phyloP scores from a whole-genome alignment of 2,797 vertebrate genomes.

The Enteromius trimaculatus region DNA sequence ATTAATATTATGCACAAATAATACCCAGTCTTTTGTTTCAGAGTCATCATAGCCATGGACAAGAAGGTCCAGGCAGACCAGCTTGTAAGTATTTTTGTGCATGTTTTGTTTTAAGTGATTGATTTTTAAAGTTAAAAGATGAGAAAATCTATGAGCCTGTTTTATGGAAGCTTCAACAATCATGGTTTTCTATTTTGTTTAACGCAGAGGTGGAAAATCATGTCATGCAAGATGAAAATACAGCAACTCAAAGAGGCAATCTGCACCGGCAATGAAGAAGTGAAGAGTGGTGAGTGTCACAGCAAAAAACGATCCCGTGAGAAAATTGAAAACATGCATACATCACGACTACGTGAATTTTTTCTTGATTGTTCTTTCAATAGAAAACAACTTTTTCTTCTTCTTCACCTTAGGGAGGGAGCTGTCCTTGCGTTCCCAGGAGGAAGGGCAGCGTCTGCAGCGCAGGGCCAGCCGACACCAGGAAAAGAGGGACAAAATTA shows the following conservation, averaged over 20 bases:
- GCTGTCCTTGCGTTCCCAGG: conserved; percentile 84
- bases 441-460: conserved; percentile 89
- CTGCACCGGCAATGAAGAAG: conserved; percentile 86
- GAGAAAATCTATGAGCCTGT: neutral
- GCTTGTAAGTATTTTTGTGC: conserved; percentile 79
- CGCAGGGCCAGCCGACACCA: conserved; percentile 90
- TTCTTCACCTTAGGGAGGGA: conserved; percentile 78
- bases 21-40: conserved; percentile 63
- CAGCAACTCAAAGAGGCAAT: conserved; percentile 94
- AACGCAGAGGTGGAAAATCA: conserved; percentile 96
- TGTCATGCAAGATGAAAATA: conserved; percentile 95
- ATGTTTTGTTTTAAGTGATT: neutral
- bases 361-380: neutral
- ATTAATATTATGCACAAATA: neutral
- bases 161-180: neutral
- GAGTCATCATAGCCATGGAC: conserved; percentile 88
- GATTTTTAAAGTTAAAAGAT: neutral
- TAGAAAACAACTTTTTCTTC: neutral
- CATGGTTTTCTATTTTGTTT: conserved; percentile 43
- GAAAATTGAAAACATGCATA: neutral
- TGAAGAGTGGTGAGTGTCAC: conserved; percentile 84
- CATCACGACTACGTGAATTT: neutral
- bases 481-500: conserved; percentile 94
- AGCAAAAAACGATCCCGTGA: neutral
- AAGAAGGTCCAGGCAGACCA: conserved; percentile 87